phyloP scores from a whole-genome alignment of 1,140 invertebrate species.

The Trichonephila clavipes region DNA sequence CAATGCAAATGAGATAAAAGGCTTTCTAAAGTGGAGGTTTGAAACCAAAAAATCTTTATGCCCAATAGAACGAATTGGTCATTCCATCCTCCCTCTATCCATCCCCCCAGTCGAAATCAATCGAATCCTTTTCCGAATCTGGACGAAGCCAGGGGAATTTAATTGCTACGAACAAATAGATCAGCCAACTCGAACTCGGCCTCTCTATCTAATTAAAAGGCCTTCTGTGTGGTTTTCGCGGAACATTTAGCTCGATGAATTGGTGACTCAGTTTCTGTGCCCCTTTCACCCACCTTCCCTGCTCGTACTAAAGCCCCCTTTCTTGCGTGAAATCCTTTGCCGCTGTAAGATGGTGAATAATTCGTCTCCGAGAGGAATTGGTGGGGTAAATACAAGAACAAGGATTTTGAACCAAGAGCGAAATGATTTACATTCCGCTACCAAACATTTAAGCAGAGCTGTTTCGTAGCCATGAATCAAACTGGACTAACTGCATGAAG shows the following conservation, averaged over 20 bases:
- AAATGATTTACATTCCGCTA: slow-evolving; percentile 18
- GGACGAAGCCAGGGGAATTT: slow-evolving; percentile 19
- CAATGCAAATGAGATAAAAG: slow-evolving; percentile 1
- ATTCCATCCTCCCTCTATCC: not conserved
- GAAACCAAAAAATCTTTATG: slow-evolving; percentile 41
- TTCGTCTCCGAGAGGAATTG: not conserved
- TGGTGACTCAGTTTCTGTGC: slow-evolving; percentile 10
- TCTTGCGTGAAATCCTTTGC: slow-evolving; percentile 19
- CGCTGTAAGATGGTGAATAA: slow-evolving; percentile 5
- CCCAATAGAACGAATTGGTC: slow-evolving; percentile 31
- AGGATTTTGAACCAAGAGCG: not conserved
- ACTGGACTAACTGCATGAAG: not conserved
- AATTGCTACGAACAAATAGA: slow-evolving; percentile 59
- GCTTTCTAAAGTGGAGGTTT: not conserved
- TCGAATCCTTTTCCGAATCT: slow-evolving; percentile 36
- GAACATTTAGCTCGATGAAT: slow-evolving; percentile 13
- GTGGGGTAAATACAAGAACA: slow-evolving; percentile 16
- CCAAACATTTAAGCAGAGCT: not conserved
- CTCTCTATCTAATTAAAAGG: slow-evolving; percentile 60
- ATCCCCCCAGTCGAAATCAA: not conserved
- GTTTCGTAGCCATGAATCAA: not conserved
- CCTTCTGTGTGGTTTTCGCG: slow-evolving; percentile 46
- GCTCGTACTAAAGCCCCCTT: not conserved
- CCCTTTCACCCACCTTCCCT: not conserved
- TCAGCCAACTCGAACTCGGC: not conserved